Evolutionary conservation across 2,113 vertebrate genomes (phyloP).

Genomic region (Hyperopisus bebe): DNA sequence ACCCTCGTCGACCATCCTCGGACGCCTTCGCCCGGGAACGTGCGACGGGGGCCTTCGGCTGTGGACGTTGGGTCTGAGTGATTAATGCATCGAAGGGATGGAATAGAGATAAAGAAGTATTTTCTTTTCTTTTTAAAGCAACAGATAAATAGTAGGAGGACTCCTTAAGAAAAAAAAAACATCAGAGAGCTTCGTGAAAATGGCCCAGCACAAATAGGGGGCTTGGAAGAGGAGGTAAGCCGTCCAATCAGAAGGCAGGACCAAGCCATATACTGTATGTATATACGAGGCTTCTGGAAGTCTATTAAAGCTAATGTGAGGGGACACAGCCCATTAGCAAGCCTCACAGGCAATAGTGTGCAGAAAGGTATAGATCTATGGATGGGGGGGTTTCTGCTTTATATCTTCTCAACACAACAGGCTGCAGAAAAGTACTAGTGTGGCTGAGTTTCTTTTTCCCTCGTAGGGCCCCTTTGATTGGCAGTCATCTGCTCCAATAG

Average conservation of each 20-base stretch:
- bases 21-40: neutral
- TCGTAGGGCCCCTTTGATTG: neutral
- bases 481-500: neutral
- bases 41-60: neutral
- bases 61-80: neutral
- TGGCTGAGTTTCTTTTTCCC: neutral
- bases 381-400: neutral
- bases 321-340: neutral
- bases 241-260: neutral
- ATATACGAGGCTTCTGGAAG: neutral
- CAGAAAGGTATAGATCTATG: neutral
- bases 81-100: neutral
- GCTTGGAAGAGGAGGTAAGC: neutral
- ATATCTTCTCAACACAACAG: neutral
- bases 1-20: neutral
- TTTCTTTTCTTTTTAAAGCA: slow-evolving; percentile 2
- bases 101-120: neutral
- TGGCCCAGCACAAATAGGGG: neutral
- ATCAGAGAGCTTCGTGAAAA: neutral
- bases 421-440: neutral
- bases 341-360: neutral
- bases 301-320: neutral
- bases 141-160: neutral
- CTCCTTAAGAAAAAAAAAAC: neutral
- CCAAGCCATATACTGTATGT: neutral